A percentile compares a stretch with the other conserved stretches of the same genome.
Conservation (phyloP, 2,797 vertebrate genomes). For the Sebastolobus alascanus region DNA sequence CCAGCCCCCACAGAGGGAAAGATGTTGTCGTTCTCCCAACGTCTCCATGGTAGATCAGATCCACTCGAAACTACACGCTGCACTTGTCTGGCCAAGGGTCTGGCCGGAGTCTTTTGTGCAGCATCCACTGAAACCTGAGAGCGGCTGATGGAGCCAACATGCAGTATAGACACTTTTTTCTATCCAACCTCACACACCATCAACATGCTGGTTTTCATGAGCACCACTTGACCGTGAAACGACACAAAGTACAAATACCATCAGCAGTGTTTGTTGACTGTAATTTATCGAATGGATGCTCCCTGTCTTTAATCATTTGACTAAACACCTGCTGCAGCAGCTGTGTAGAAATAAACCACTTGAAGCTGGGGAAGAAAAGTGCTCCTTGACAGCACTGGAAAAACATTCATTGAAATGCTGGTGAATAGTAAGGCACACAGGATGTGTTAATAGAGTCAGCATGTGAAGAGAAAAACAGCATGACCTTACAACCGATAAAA, state of each 20-base stretch:
- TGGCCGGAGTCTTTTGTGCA: slow-evolving; percentile 12
- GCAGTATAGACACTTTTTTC: slow-evolving; percentile 13
- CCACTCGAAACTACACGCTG: slow-evolving; percentile 20
- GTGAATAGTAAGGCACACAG: not conserved
- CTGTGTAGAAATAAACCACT: not conserved
- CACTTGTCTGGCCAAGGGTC: slow-evolving; percentile 13
- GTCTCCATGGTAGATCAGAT: slow-evolving; percentile 26
- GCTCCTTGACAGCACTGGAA: not conserved
- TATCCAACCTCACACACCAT: not conserved
- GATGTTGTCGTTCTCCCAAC: slow-evolving; percentile 43
- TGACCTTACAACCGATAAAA: too few relatives aligned
- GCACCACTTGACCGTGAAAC: slow-evolving; percentile 48
- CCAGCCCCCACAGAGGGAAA: slow-evolving; percentile 29
- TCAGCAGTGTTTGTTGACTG: slow-evolving; percentile 6
- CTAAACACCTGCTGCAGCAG: not conserved
- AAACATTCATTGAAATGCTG: slow-evolving; percentile 4
- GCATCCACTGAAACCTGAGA: slow-evolving; percentile 41
- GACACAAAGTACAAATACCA: slow-evolving; percentile 20
- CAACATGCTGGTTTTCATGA: slow-evolving; percentile 17
- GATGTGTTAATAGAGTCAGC: not conserved
- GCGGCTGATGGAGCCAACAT: not conserved
- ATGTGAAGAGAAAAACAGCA: slow-evolving; percentile 1
- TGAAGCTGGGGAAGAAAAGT: slow-evolving; percentile 8
- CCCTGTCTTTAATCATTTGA: slow-evolving; percentile 20
- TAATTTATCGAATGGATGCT: slow-evolving; percentile 12